Evolutionary conservation across 2,888 invertebrate species (phyloP), one percentile per base, ranked within the genome.

Genomic region (Muscina levida): DNA sequence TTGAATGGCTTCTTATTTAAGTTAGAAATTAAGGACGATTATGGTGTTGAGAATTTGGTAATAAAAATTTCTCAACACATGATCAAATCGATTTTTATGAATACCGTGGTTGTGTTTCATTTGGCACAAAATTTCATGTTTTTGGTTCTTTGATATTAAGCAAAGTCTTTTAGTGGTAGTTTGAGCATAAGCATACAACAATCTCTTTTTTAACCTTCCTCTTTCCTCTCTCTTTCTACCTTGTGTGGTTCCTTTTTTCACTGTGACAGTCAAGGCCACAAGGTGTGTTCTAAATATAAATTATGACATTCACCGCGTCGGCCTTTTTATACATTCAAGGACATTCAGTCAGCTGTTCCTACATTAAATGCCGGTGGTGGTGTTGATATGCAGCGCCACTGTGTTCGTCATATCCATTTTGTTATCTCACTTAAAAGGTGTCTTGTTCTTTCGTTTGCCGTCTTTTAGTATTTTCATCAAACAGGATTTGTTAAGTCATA

Each of bases 401-500:
- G 42, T 59, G 51, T 57, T 51, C 48, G 17, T 48, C 19, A 22
- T 37, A 46, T 37, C 42, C 62, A 26, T 24, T 39, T 17, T 59
- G 39, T 59, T 42, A 37, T 31, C 6, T 46, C 37, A 26, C 31
- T 70, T 76, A 39, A 56, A 71, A 76, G 71, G 71, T 76, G 71
- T 71, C 70, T 65, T 70, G 44, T 44, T 15, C 19, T 48, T 72
- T 37, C 44, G 13, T 37, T 24, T 62, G 39, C 26, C 57, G 17
- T 48, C 42, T 24, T 17, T 42, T 53, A 42, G 5, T 59, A 8
- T 31, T 31, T 42, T 56, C 44, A 42, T 67, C 42, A 67, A 72
- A 72, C 66, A 77, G 66, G 77, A 72, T 77, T 77, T 72, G 66
- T 26, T 77, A 51, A 72, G 51, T 59, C 77, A 67, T 31, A 31